These are phyloP conservation scores for Cryptotis parvus DNA, from an alignment of 2,113 vertebrate species.

Conservation along the genomic window DNA sequence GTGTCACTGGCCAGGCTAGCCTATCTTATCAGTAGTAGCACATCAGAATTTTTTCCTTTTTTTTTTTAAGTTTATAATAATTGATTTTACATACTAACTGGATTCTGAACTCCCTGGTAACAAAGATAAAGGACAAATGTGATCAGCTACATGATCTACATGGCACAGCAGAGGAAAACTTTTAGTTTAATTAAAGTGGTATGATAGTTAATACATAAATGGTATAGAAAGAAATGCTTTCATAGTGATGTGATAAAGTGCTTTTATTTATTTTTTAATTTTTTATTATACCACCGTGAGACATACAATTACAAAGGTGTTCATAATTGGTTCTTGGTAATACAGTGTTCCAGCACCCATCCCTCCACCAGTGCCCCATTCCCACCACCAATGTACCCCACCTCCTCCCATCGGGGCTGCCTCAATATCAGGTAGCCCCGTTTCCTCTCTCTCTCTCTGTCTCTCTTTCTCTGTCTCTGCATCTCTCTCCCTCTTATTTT, in stretches of 20 bases:
- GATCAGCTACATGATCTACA: background rate
- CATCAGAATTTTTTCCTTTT: constrained; percentile 3
- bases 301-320: too few relatives aligned
- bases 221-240: constrained; percentile 11
- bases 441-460: too few relatives aligned
- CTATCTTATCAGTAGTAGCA: background rate
- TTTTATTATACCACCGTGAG: too few relatives aligned
- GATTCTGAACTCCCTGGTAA: background rate
- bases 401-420: too few relatives aligned
- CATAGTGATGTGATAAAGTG: background rate
- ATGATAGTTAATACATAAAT: constrained; percentile 6
- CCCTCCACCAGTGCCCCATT: too few relatives aligned
- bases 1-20: background rate
- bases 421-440: too few relatives aligned
- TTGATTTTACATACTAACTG: constrained; percentile 33
- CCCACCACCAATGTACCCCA: too few relatives aligned
- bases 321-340: too few relatives aligned
- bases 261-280: too few relatives aligned
- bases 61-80: background rate
- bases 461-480: too few relatives aligned
- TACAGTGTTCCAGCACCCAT: too few relatives aligned
- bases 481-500: too few relatives aligned
- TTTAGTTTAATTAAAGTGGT: constrained; percentile 2
- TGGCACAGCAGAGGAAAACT: background rate
- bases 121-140: constrained; percentile 18